Percentiles rank a stretch among this genome's conserved stretches.
Evolutionary conservation across 2,113 vertebrate genomes (phyloP).

Genomic region (Dicaeum eximium): DNA sequence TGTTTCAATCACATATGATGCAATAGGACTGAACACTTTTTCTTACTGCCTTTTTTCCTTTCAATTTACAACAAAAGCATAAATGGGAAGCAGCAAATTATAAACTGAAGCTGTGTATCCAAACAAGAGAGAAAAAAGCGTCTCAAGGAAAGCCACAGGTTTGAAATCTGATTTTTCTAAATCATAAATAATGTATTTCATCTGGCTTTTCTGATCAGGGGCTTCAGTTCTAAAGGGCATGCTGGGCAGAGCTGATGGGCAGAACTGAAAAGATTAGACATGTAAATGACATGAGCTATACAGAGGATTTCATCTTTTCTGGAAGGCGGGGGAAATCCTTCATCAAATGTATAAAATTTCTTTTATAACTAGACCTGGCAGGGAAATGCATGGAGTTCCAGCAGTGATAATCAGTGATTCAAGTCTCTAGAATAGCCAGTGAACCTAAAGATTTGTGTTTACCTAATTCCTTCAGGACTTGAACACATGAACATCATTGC

Average conservation of each 20-base stretch:
- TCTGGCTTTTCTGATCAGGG: neutral
- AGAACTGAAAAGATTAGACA: neutral
- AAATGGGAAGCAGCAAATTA: neutral
- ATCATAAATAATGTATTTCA: neutral
- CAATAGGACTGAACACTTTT: neutral
- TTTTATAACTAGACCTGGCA: neutral
- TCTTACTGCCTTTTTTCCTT: neutral
- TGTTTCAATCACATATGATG: neutral
- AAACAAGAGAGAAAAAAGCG: neutral
- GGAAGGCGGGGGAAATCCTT: neutral
- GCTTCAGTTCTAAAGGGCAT: neutral
- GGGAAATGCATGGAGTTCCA: neutral
- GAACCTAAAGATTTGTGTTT: neutral
- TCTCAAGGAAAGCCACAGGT: neutral
- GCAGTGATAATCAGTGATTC: neutral
- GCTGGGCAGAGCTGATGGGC: neutral
- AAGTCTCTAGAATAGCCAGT: neutral
- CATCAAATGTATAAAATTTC: neutral
- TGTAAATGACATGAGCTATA: neutral
- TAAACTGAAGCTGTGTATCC: neutral
- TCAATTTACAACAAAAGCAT: neutral
- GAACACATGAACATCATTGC: neutral
- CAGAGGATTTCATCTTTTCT: neutral
- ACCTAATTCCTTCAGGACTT: neutral
- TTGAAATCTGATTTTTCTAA: neutral